A percentile compares a stretch with the other conserved stretches of the same genome.
These are phyloP conservation scores for Lithobates pipiens DNA, from an alignment of 2,797 vertebrate genomes.

Conservation along the genomic window DNA sequence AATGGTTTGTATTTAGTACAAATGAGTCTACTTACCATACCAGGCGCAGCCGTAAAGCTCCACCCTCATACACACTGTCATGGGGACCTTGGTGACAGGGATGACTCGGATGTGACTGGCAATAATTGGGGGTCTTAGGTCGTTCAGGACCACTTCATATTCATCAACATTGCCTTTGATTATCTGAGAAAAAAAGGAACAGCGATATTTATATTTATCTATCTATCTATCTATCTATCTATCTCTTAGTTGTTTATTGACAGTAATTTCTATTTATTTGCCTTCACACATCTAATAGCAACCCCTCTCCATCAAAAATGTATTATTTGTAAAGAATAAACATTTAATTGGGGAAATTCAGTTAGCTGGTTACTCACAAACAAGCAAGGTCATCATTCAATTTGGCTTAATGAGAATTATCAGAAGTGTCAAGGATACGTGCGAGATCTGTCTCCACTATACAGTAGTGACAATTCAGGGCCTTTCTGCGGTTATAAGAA, in stretches of 20 bases:
- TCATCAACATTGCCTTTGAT: conserved; percentile 85
- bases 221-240: not conserved
- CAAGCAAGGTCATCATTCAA: conserved; percentile 17
- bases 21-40: conserved; percentile 77
- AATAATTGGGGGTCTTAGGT: conserved; percentile 86
- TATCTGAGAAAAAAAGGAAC: conserved; percentile 70
- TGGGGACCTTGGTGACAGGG: conserved; percentile 80
- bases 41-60: conserved; percentile 90
- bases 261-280: not conserved
- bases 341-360: not conserved
- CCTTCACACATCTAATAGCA: not conserved
- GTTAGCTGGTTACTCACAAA: conserved; percentile 17
- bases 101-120: conserved; percentile 85
- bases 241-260: not conserved
- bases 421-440: conserved; percentile 52
- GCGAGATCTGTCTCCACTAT: not conserved
- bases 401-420: conserved; percentile 19
- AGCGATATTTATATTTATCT: too few species aligned
- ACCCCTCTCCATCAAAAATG: not conserved
- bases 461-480: conserved; percentile 15
- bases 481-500: conserved; percentile 33
- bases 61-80: conserved; percentile 89
- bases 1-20: not conserved
- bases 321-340: conserved; percentile 11
- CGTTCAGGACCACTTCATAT: conserved; percentile 82